Conservation (phyloP, 2,797 vertebrate genomes). For the Sebastes hubbsi region DNA sequence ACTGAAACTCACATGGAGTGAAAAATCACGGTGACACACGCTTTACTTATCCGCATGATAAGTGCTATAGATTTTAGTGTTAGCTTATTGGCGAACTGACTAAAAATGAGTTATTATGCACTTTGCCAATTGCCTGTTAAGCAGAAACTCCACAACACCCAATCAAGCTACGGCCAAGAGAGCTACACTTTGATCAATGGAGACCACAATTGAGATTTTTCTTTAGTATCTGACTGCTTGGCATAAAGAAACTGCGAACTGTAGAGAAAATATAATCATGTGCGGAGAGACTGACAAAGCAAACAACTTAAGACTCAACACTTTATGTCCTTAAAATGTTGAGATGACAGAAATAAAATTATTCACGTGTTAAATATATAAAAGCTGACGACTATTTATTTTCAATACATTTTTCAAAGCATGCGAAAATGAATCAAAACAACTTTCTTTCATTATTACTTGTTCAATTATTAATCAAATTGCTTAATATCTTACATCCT, state of each 20-base stretch:
- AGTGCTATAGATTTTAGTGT: slow-evolving; percentile 74
- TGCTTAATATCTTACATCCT: not conserved
- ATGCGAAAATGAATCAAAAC: not conserved
- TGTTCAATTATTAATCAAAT: not conserved
- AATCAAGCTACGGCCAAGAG: slow-evolving; percentile 52
- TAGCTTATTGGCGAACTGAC: slow-evolving; percentile 72
- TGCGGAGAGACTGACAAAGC: not conserved
- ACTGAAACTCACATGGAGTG: slow-evolving; percentile 37
- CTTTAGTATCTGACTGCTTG: slow-evolving; percentile 8
- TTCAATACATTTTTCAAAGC: not conserved
- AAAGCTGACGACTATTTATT: not conserved
- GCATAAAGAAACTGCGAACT: slow-evolving; percentile 20
- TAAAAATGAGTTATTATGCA: slow-evolving; percentile 74
- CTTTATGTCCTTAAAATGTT: not conserved
- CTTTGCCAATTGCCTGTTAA: slow-evolving; percentile 69
- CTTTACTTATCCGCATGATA: slow-evolving; percentile 63
- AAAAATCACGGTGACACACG: slow-evolving; percentile 58
- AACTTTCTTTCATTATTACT: not conserved
- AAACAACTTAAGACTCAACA: slow-evolving; percentile 1
- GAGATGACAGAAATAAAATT: slow-evolving; percentile 1
- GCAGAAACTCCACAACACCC: slow-evolving; percentile 66
- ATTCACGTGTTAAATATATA: not conserved
- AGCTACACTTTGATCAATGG: slow-evolving; percentile 65
- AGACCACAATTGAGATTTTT: slow-evolving; percentile 46
- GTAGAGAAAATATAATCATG: too few relatives aligned